Evolutionary conservation across 2,797 vertebrate species (phyloP), one percentile per base, ranked within the genome.

Genomic region (Tenualosa ilisha): DNA sequence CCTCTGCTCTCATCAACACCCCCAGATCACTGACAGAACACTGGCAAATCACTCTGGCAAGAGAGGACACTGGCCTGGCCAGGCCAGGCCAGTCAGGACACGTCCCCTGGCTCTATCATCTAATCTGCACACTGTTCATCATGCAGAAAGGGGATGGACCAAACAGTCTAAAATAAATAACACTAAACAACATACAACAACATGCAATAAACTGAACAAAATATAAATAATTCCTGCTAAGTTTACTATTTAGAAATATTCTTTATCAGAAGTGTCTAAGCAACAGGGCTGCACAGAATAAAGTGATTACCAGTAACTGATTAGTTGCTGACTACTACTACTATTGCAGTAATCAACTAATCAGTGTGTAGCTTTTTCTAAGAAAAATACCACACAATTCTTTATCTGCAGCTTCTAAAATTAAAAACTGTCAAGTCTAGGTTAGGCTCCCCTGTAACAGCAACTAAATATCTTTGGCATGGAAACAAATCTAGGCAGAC

Each of bases 21-120:
- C 31, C 63, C 63, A 13, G 20, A 68, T 68, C 63, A 68, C n/a
- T n/a, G n/a, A n/a, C n/a, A n/a, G n/a, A n/a, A 68, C 63, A 68
- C 63, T 26, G 26, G 24, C 68, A 40, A 40, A 26, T 24, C 24
- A 59, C 56, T 6, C 56, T 6, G 56, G 20, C 56, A 59, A n/a
- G 54, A 22, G 17, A 59, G 22, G 20, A 59, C 56, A 59, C 56
- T 7, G 6, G 22, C 56, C 6, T 3, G 22, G 20, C 56, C 56
- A 59, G 6, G 22, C 56, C 6, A 17, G 22, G 20, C 56, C 56
- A 59, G 56, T 59, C 56, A 22, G 56, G 56, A 22, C 56, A 59
- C 56, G 56, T 59, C 56, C 56, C 20, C 56, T 59, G 56, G 17
- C 51, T 53, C 51, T 13, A 13, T 12, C 15, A 53, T 15, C 51